Evolutionary conservation across 2,888 invertebrate genomes (phyloP), one percentile per base, ranked within the genome.

Genomic region (Junonia oenone): DNA sequence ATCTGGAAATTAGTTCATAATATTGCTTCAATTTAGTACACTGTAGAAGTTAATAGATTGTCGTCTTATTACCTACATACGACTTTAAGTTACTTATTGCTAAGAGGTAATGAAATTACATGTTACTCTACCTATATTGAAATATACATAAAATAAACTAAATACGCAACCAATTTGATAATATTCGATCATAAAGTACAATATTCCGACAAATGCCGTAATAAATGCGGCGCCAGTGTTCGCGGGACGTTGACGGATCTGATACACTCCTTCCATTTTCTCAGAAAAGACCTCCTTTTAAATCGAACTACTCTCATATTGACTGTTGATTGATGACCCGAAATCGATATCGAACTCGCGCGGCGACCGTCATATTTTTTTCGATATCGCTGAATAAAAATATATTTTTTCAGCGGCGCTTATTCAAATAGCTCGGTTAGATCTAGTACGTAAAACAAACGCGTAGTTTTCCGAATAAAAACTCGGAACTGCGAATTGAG

Each of bases 221-320:
- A 57, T 40, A 55, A 58, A 52, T 48, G 58, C 49, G 45, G 40
- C 51, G 45, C 60, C 51, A 38, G 51, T 54, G 57, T 48, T 51
- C 51, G 33, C n/a, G 26, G 66, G 74, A 78, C 79, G 65, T 70
- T 74, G 77, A 79, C 71, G 71, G 76, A 78, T 79, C 73, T 70
- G 73, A 68, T 67, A 66, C 69, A 63, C 68, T 63, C 62, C 66
- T 49, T 52, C 22, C 53, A 47, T 40, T 43, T 56, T 38, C 58
- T 31, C 5, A 54, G 63, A 63, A 68, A 68, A 69, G 68, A 61
- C 63, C 67, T 65, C 68, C 67, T 65, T 69, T 71, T 68, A 71
- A 70, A 74, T 71, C 62, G 66, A 69, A 68, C 68, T 68, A 68
- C 69, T 67, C 66, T 68, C 71, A 72, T 53, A 53, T 72, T 67